A percentile compares a stretch with the other conserved stretches of the same genome.
Evolutionary conservation across 1,140 invertebrate species (phyloP).

Genomic region (Bradysia coprophila): DNA sequence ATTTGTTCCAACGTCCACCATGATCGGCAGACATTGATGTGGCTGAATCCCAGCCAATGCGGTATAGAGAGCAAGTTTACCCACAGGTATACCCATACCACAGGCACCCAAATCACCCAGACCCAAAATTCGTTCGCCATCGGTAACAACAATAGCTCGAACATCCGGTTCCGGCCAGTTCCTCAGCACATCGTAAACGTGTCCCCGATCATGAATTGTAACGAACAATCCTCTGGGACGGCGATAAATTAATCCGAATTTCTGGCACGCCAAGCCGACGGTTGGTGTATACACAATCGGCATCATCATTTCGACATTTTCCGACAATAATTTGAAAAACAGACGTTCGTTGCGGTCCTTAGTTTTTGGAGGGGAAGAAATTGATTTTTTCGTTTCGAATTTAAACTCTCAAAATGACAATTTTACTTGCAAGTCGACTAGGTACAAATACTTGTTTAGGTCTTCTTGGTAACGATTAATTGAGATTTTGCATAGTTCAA

Average conservation of each 20-base stretch:
- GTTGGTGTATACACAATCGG: conserved; percentile 97
- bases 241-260: conserved; percentile 87
- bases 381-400: neutral
- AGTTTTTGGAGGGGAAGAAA: too few relatives aligned
- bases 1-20: conserved; percentile 85
- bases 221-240: conserved; percentile 90
- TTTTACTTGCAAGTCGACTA: conserved; percentile 70
- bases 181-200: conserved; percentile 73
- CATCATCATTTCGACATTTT: conserved; percentile 91
- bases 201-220: conserved; percentile 90
- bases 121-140: conserved; percentile 87
- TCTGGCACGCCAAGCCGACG: conserved; percentile 91
- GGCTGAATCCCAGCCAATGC: conserved; percentile 87
- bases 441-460: conserved; percentile 77
- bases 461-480: conserved; percentile 74
- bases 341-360: conserved; percentile 90
- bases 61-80: conserved; percentile 84
- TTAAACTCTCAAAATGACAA: neutral
- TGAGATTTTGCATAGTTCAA: conserved; percentile 68
- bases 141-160: conserved; percentile 84
- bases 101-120: conserved; percentile 86
- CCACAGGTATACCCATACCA: conserved; percentile 81
- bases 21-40: conserved; percentile 79
- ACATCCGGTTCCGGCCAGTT: conserved; percentile 90
- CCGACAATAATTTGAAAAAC: conserved; percentile 82